Evolutionary conservation across 2,113 vertebrate species (phyloP).

Genomic region (Pimephales promelas): DNA sequence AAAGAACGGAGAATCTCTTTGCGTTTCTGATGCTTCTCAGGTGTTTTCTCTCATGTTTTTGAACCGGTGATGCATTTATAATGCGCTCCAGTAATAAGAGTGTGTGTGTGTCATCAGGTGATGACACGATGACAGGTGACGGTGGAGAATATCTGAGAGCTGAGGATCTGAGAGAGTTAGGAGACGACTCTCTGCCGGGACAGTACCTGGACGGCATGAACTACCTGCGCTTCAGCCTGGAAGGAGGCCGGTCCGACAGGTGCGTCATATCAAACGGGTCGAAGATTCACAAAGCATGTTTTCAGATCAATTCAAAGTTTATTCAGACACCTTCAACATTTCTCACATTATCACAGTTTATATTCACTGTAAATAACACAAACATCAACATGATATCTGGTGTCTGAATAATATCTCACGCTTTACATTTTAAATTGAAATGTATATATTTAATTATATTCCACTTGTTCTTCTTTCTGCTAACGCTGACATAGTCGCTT

Average conservation of each 20-base stretch:
- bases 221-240: constrained; percentile 92
- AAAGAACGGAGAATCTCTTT: too few species aligned
- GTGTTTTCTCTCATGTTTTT: neutral
- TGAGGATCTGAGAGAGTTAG: constrained; percentile 92
- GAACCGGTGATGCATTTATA: neutral
- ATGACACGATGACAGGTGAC: constrained; percentile 97
- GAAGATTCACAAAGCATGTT: neutral
- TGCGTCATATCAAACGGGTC: constrained; percentile 58
- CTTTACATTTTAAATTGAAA: neutral
- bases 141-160: constrained; percentile 93
- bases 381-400: too few species aligned
- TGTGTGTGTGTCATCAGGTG: constrained; percentile 74
- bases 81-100: neutral
- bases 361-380: too few species aligned
- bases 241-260: constrained; percentile 91
- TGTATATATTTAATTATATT: neutral
- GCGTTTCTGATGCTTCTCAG: neutral
- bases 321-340: too few species aligned
- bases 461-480: constrained; percentile 50
- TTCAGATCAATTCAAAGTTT: neutral
- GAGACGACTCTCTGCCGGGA: constrained; percentile 94
- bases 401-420: neutral
- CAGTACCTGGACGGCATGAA: constrained; percentile 97
- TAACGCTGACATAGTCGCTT: constrained; percentile 67
- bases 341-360: too few species aligned